Conservation (phyloP, 2,113 vertebrate species). For the Oryzias melastigma region DNA sequence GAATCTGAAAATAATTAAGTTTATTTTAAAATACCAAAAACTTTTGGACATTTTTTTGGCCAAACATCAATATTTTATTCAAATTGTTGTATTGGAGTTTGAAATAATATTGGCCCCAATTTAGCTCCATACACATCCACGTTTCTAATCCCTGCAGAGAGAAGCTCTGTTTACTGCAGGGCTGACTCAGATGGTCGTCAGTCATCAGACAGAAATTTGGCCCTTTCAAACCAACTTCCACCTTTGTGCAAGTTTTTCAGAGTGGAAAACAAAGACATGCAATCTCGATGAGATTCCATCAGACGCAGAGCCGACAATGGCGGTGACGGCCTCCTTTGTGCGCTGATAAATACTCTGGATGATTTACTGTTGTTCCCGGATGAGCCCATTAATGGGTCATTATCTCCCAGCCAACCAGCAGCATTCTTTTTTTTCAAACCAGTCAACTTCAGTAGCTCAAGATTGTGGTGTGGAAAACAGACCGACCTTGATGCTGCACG, state of each 20-base stretch:
- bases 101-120: too few relatives aligned
- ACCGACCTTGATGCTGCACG: neutral
- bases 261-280: constrained; percentile 19
- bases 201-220: too few relatives aligned
- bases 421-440: constrained; percentile 62
- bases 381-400: constrained; percentile 70
- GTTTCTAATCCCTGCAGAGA: neutral
- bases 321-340: constrained; percentile 67
- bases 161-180: too few relatives aligned
- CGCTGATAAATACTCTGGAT: constrained; percentile 67
- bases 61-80: too few relatives aligned
- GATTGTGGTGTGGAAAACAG: neutral
- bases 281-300: constrained; percentile 51
- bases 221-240: neutral
- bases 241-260: constrained; percentile 28
- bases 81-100: too few relatives aligned
- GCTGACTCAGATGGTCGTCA: too few relatives aligned
- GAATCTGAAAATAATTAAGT: too few relatives aligned
- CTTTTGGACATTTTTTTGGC: too few relatives aligned
- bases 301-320: constrained; percentile 61
- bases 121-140: neutral
- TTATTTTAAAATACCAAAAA: too few relatives aligned
- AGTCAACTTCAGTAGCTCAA: constrained; percentile 61
- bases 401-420: constrained; percentile 56
- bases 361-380: constrained; percentile 69